Evolutionary conservation across 1,140 invertebrate species (phyloP).

Genomic region (Pogonus chalceus): DNA sequence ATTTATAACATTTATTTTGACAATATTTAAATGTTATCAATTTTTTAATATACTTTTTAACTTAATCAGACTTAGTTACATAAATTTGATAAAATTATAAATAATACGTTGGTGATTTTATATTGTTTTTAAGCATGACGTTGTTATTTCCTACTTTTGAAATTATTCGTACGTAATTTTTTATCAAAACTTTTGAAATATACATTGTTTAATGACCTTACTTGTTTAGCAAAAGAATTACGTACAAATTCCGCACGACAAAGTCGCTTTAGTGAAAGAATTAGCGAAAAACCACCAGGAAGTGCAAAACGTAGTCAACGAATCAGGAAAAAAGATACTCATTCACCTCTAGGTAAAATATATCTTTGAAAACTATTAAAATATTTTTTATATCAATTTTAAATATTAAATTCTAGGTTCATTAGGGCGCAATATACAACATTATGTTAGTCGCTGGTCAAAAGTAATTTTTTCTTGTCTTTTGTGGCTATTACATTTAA

Average conservation of each 20-base stretch:
- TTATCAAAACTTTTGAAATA: too few species aligned
- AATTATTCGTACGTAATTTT: too few species aligned
- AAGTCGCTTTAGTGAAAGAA: conserved; percentile 17
- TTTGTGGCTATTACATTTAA: conserved; percentile 64
- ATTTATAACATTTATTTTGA: too few species aligned
- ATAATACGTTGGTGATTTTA: too few species aligned
- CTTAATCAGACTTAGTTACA: too few species aligned
- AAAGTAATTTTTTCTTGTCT: conserved; percentile 54
- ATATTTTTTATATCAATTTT: conserved; percentile 14
- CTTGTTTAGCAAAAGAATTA: neutral
- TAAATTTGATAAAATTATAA: too few species aligned
- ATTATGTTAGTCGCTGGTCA: conserved; percentile 55
- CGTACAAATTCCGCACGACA: neutral
- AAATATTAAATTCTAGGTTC: conserved; percentile 21
- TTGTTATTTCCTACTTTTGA: too few species aligned
- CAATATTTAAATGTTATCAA: too few species aligned
- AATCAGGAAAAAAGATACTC: conserved; percentile 26
- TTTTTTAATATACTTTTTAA: too few species aligned
- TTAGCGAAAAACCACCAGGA: conserved; percentile 24
- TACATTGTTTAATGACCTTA: conserved; percentile 30
- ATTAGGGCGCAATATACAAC: conserved; percentile 37
- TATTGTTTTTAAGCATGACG: too few species aligned
- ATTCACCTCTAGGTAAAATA: conserved; percentile 26
- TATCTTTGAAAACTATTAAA: conserved; percentile 13
- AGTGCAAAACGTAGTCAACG: conserved; percentile 26